Conservation (phyloP, 1,140 invertebrate genomes). For the Ditylenchus dipsaci region DNA sequence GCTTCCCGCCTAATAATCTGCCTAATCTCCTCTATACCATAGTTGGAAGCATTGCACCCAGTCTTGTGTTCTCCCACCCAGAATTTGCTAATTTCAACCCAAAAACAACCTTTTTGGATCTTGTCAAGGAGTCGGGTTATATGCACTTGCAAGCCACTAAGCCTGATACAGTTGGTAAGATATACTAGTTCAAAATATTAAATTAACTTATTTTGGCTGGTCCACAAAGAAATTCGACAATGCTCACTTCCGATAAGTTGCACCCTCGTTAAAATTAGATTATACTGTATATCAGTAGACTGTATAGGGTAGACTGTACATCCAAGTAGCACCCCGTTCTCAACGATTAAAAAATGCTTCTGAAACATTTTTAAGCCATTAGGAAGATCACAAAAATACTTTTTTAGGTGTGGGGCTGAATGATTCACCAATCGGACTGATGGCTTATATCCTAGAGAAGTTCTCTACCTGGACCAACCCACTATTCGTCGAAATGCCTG, state of each 20-base stretch:
- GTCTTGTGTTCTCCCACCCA: slow-evolving; percentile 64
- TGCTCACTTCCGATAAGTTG: no score
- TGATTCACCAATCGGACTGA: slow-evolving; percentile 69
- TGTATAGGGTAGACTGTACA: not conserved
- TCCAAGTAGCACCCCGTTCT: no score
- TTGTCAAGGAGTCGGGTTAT: slow-evolving; percentile 75
- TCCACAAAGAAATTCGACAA: no score
- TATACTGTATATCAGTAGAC: no score
- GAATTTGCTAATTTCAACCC: slow-evolving; percentile 50
- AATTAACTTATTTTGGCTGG: not conserved
- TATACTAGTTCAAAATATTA: not conserved
- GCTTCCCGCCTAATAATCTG: not conserved
- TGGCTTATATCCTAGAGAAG: slow-evolving; percentile 79
- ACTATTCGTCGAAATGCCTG: slow-evolving; percentile 59
- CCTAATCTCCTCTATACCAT: slow-evolving; percentile 1
- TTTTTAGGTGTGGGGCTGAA: slow-evolving; percentile 44
- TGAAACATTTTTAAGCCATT: no score
- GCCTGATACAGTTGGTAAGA: slow-evolving; percentile 73
- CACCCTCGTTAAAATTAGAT: no score
- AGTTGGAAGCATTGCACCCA: slow-evolving; percentile 10
- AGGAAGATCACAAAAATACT: not conserved
- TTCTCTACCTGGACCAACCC: slow-evolving; percentile 73
- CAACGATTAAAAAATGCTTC: no score
- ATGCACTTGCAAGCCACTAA: slow-evolving; percentile 65
- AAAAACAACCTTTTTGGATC: not conserved